A percentile compares a stretch with the other conserved stretches of the same genome.
These are phyloP conservation scores for Silurus aristotelis DNA, from an alignment of 2,797 vertebrate genomes.

Conservation along the genomic window DNA sequence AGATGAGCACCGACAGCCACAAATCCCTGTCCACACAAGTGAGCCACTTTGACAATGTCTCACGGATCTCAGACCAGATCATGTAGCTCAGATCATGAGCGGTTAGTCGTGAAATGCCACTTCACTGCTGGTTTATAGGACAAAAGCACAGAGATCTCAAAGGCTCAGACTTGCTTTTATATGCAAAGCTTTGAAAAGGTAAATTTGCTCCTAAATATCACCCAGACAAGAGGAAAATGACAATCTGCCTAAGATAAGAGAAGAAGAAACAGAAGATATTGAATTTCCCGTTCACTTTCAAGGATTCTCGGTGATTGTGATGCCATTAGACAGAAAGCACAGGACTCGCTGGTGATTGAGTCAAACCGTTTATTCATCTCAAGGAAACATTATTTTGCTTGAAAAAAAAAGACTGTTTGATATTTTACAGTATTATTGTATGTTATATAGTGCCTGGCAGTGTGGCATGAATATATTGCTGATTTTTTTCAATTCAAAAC, in stretches of 20 bases:
- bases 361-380: not conserved
- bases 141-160: not conserved
- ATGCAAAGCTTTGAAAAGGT: constrained; percentile 9
- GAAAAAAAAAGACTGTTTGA: not conserved
- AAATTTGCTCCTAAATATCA: constrained; percentile 30
- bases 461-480: not conserved
- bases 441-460: no score
- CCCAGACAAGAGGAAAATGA: constrained; percentile 1
- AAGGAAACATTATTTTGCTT: not conserved
- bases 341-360: not conserved
- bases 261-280: not conserved
- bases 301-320: not conserved
- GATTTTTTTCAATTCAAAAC: not conserved
- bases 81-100: constrained; percentile 73
- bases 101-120: not conserved
- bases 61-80: constrained; percentile 88
- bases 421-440: not conserved
- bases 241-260: constrained; percentile 2
- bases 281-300: not conserved
- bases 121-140: not conserved
- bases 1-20: constrained; percentile 84
- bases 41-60: constrained; percentile 86
- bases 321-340: not conserved
- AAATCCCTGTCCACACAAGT: constrained; percentile 94
- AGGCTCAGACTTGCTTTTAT: constrained; percentile 2